Base-by-base conservation (phyloP, 2,888 invertebrate species). In the Erannis defoliaria region DNA sequence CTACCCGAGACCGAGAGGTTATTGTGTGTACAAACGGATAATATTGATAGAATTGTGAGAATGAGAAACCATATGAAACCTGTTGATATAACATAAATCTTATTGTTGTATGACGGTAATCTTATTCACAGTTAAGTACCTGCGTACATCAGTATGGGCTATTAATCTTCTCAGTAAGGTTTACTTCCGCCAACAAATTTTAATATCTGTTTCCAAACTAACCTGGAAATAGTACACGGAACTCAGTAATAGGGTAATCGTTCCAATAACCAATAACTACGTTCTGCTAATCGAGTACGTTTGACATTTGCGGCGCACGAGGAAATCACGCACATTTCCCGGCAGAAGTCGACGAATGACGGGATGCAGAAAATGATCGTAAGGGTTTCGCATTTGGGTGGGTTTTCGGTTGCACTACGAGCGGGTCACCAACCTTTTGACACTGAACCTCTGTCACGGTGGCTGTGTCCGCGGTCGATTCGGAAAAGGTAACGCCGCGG, bases 371-470 rank as follows among this genome's bases (percentile, higher is more conserved):
- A 78, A 63, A 60, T 62, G 74, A 69, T 77, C 77, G 65, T 82
- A 74, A 45, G 66, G 45, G 70, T 72, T 70, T 65, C 64, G 40
- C 70, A 43, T 55, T 79, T 82, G 80, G 77, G 82, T 85, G 81
- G 72, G 75, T 75, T 85, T 89, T 86, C 67, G 80, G 69, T 72
- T 85, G 83, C 81, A 82, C 82, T 75, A 69, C 43, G 72, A 70
- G 71, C 77, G 77, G 87, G 81, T 90, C 90, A 92, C 92, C 87
- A 90, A 92, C 92, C 92, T 92, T 92, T 89, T 92, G 92, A 90
- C 92, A 92, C 90, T 86, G 91, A 88, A 89, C 77, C 81, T 92
- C 90, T 84, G 90, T 82, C 85, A 88, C 86, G 83, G 85, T 82
- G 85, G 87, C 77, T 77, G 85, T 82, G 83, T 89, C 89, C 76